Conservation (phyloP, 2,888 invertebrate genomes). For the Cephus pygmeus region DNA sequence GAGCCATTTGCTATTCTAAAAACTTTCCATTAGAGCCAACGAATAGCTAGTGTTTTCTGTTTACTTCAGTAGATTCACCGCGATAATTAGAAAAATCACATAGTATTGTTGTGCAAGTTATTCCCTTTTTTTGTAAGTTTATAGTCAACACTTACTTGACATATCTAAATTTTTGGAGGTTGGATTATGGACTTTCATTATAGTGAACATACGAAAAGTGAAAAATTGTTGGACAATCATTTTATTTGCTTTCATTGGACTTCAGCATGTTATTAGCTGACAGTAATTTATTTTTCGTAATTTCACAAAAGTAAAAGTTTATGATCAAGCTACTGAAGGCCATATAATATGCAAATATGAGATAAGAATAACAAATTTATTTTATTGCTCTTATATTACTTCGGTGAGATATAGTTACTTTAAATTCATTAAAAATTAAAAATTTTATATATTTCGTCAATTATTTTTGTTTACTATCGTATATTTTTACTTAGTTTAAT, state of each 20-base stretch:
- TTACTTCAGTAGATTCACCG: not conserved
- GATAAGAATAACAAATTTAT: not conserved
- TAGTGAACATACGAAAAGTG: not conserved
- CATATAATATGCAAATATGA: too few species aligned
- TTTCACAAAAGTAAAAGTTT: not conserved
- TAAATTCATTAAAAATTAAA: too few species aligned
- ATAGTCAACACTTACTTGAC: not conserved
- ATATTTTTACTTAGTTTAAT: not conserved
- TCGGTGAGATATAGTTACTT: too few species aligned
- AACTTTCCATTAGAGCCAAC: not conserved
- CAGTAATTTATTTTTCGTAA: not conserved
- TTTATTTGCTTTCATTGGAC: too few species aligned
- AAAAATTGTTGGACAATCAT: not conserved
- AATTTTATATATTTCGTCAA: not conserved
- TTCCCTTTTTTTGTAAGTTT: too few species aligned
- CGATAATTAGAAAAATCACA: not conserved
- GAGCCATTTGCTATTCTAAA: not conserved
- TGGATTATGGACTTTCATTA: not conserved
- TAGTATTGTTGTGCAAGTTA: too few species aligned
- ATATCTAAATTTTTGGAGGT: not conserved
- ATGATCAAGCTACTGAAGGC: not conserved
- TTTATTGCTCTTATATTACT: not conserved
- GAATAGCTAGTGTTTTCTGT: not conserved
- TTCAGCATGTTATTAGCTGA: too few species aligned
- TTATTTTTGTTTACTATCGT: not conserved